Evolutionary conservation across 2,888 invertebrate genomes (phyloP).

Genomic region (Cosmia trapezina): DNA sequence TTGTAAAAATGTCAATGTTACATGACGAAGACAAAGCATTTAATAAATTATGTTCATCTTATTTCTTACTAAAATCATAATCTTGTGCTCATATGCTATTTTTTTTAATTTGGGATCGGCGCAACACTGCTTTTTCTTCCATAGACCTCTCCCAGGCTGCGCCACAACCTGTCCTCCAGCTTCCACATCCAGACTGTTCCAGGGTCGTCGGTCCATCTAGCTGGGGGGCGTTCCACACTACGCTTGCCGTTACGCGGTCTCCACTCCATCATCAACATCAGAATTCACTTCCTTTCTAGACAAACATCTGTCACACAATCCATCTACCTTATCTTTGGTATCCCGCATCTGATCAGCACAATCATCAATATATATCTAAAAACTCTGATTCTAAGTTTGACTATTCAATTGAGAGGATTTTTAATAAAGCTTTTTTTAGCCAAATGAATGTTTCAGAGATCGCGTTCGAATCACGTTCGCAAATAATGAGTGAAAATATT

Average conservation of each 20-base stretch:
- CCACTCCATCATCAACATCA: no score
- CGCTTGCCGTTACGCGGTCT: no score
- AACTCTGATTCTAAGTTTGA: not conserved
- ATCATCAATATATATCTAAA: not conserved
- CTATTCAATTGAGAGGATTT: not conserved
- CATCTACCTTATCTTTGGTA: not conserved
- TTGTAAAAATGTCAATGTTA: constrained; percentile 19
- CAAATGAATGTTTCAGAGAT: not conserved
- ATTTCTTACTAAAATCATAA: not conserved
- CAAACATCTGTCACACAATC: not conserved
- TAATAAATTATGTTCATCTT: not conserved
- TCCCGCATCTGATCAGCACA: not conserved
- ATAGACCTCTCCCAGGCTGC: no score
- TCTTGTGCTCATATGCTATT: not conserved
- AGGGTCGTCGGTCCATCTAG: no score
- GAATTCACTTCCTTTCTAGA: not conserved
- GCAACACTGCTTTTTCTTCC: no score
- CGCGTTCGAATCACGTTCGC: not conserved
- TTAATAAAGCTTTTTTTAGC: not conserved
- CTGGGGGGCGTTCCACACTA: no score
- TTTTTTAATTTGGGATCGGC: not conserved
- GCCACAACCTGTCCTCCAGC: no score
- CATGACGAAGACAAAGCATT: not conserved
- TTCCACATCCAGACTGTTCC: no score
- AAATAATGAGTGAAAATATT: constrained; percentile 30